These are phyloP conservation scores for Erythrocebus patas DNA, from an alignment of 2,113 vertebrate genomes.

Conservation along the genomic window DNA sequence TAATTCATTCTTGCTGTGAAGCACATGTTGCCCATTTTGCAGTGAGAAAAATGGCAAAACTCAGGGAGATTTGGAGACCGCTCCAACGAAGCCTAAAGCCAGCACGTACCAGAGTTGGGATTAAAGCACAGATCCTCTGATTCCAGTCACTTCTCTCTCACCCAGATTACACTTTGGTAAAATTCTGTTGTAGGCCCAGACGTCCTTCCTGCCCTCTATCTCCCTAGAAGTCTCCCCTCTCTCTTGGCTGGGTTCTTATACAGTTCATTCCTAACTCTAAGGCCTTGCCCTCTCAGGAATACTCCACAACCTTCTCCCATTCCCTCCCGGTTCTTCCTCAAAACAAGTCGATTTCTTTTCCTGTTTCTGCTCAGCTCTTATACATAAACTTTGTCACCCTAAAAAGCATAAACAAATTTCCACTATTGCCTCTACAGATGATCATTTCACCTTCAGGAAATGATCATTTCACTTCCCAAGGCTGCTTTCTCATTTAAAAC, in stretches of 20 bases:
- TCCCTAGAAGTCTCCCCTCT: background rate
- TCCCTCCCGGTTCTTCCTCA: background rate
- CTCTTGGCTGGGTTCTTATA: background rate
- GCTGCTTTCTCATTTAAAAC: background rate
- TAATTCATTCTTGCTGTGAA: background rate
- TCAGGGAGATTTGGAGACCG: background rate
- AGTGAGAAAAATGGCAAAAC: background rate
- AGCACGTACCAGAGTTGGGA: background rate
- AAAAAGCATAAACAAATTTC: background rate
- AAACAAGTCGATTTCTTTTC: background rate
- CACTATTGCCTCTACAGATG: background rate
- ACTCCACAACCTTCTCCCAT: background rate
- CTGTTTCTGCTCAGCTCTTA: background rate
- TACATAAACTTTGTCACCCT: background rate
- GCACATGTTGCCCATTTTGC: background rate
- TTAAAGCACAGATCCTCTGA: background rate
- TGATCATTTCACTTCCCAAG: background rate
- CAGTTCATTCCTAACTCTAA: too few species aligned
- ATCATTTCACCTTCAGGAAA: background rate
- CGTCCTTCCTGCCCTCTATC: rapidly evolving
- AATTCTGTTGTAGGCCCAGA: background rate
- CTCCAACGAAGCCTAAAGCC: background rate
- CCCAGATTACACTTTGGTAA: background rate
- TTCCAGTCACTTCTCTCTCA: background rate
- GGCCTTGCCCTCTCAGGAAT: background rate